Percentiles rank a stretch among this genome's conserved stretches.
Evolutionary conservation across 2,113 vertebrate genomes (phyloP).

Genomic region (Tychaedon coryphoeus): DNA sequence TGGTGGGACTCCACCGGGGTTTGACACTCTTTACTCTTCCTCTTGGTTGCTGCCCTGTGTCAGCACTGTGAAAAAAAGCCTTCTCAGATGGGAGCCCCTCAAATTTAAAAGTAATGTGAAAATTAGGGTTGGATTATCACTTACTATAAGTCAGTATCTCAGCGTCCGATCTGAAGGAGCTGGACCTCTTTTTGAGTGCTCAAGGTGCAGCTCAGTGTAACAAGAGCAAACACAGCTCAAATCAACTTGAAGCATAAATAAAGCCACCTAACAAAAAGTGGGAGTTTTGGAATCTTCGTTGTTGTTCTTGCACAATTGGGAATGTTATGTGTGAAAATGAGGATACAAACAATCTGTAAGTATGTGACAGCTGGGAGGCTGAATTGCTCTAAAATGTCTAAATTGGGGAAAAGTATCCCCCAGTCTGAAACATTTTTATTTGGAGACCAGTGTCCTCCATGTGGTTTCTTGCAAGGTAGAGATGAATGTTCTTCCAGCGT

Average conservation of each 20-base stretch:
- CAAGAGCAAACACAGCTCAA: neutral
- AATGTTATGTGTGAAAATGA: neutral
- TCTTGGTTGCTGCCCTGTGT: neutral
- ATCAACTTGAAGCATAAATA: neutral
- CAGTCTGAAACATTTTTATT: fast-evolving
- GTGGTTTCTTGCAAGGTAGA: neutral
- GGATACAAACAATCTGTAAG: fast-evolving
- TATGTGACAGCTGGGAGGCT: neutral
- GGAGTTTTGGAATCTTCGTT: neutral
- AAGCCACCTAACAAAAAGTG: neutral
- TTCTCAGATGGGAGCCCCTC: neutral
- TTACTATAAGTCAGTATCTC: neutral
- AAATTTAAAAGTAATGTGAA: neutral
- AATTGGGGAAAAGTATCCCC: neutral
- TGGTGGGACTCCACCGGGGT: neutral
- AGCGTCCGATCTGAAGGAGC: neutral
- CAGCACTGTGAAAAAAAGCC: neutral
- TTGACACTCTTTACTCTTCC: neutral
- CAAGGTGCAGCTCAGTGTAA: neutral
- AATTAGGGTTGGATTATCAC: neutral
- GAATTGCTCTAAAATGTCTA: neutral
- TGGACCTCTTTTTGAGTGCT: neutral
- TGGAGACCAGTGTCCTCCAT: neutral
- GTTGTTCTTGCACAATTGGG: fast-evolving
- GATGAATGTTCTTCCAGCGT: fast-evolving